phyloP scores from a whole-genome alignment of 2,888 invertebrate genomes.

The Dicyrtoma fusca region DNA sequence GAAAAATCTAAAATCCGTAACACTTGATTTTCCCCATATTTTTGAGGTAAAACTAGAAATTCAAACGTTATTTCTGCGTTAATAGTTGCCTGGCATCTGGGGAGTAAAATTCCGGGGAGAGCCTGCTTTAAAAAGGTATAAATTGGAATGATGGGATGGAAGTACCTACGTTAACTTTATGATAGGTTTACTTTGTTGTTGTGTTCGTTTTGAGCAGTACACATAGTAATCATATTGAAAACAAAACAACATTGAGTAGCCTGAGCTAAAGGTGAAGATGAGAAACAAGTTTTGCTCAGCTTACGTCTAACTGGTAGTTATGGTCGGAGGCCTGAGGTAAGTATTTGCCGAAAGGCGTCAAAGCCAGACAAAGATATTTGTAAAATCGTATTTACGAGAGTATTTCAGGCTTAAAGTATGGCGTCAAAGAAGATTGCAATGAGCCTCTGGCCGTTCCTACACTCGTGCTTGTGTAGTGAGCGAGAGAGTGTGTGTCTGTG shows the following conservation, averaged over 20 bases:
- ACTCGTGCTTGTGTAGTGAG: not conserved
- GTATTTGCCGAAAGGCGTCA: conserved; percentile 33
- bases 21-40: too few relatives aligned
- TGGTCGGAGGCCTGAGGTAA: conserved; percentile 26
- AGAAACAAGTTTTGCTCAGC: conserved; percentile 26
- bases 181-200: conserved; percentile 7
- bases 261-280: conserved; percentile 7
- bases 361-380: conserved; percentile 37
- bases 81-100: too few relatives aligned
- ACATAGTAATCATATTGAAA: conserved; percentile 7
- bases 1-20: too few relatives aligned
- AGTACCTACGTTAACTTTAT: conserved; percentile 1
- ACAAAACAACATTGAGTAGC: conserved; percentile 12
- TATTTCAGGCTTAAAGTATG: conserved; percentile 30
- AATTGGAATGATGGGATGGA: too few relatives aligned
- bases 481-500: not conserved
- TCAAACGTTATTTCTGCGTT: too few relatives aligned
- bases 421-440: conserved; percentile 36
- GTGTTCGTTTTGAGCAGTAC: not conserved
- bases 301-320: conserved; percentile 21
- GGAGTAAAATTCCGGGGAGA: too few relatives aligned
- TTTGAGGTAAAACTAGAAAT: too few relatives aligned
- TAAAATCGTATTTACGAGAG: conserved; percentile 34
- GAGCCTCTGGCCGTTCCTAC: conserved; percentile 5
- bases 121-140: too few relatives aligned